Percentiles rank a stretch among this genome's conserved stretches.
Evolutionary conservation across 2,797 vertebrate species (phyloP).

Genomic region (Xyrichtys novacula): DNA sequence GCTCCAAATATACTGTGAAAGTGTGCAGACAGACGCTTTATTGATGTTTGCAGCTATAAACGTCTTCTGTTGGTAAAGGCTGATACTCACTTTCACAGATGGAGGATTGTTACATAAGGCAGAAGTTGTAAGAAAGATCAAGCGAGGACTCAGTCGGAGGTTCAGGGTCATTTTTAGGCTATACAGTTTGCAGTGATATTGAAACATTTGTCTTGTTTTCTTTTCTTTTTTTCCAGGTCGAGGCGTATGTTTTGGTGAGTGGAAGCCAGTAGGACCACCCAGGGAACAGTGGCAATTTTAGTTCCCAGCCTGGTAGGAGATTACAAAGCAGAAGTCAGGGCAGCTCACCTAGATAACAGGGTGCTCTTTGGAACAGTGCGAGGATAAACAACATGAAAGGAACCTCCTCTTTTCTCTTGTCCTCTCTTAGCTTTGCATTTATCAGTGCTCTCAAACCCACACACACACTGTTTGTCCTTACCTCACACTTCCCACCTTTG

Average conservation of each 20-base stretch:
- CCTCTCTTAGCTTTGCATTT: conserved; percentile 23
- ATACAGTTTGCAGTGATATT: conserved; percentile 44
- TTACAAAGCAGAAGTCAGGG: conserved; percentile 79
- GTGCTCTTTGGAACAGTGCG: conserved; percentile 65
- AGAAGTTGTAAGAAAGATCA: conserved; percentile 25
- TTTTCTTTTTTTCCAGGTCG: conserved; percentile 83
- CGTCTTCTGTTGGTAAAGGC: conserved; percentile 58
- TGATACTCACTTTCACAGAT: conserved; percentile 64
- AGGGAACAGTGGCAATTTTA: conserved; percentile 73
- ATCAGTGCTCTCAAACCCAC: conserved; percentile 2
- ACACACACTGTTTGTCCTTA: conserved; percentile 25
- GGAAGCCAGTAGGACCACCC: conserved; percentile 78
- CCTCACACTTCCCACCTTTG: conserved; percentile 11
- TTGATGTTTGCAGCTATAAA: conserved; percentile 77
- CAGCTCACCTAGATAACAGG: conserved; percentile 81
- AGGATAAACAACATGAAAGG: conserved; percentile 79
- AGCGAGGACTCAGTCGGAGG: too few species aligned
- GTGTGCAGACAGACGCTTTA: conserved; percentile 74
- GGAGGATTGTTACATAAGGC: conserved; percentile 65
- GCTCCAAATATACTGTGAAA: conserved; percentile 69
- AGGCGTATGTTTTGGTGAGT: conserved; percentile 95
- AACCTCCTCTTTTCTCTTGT: conserved; percentile 36
- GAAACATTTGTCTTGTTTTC: conserved; percentile 30
- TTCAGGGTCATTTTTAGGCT: conserved; percentile 21
- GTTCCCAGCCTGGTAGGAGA: conserved; percentile 72